Evolutionary conservation across 2,113 vertebrate species (phyloP).

Genomic region (Myiopsitta monachus): DNA sequence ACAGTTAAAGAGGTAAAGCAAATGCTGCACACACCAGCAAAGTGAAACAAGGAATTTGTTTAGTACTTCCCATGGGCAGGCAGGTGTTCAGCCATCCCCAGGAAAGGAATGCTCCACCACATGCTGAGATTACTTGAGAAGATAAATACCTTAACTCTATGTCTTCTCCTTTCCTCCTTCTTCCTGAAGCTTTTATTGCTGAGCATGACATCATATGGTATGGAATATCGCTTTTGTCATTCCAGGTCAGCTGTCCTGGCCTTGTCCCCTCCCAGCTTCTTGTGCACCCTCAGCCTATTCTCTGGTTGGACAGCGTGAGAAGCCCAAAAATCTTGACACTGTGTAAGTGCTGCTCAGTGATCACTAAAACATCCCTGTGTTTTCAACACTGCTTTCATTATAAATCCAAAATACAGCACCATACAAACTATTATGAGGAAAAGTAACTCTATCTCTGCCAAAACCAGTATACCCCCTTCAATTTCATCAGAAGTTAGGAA

Average conservation of each 20-base stretch:
- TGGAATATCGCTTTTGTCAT: neutral
- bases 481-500: neutral
- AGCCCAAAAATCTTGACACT: neutral
- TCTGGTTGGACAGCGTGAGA: neutral
- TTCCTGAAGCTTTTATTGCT: neutral
- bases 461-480: neutral
- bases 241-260: neutral
- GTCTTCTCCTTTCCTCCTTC: neutral
- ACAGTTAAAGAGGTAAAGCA: neutral
- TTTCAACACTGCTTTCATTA: neutral
- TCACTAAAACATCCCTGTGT: neutral
- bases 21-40: rapidly evolving
- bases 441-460: neutral
- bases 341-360: neutral
- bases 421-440: neutral
- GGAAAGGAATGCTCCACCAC: neutral
- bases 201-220: neutral
- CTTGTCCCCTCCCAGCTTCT: neutral
- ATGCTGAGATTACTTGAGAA: rapidly evolving
- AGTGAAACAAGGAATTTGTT: neutral
- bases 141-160: too few relatives aligned
- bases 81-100: neutral
- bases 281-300: neutral
- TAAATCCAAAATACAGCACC: neutral
- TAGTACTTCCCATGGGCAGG: neutral